Conservation (phyloP, 1,140 invertebrate species). For the Venturia canescens region DNA sequence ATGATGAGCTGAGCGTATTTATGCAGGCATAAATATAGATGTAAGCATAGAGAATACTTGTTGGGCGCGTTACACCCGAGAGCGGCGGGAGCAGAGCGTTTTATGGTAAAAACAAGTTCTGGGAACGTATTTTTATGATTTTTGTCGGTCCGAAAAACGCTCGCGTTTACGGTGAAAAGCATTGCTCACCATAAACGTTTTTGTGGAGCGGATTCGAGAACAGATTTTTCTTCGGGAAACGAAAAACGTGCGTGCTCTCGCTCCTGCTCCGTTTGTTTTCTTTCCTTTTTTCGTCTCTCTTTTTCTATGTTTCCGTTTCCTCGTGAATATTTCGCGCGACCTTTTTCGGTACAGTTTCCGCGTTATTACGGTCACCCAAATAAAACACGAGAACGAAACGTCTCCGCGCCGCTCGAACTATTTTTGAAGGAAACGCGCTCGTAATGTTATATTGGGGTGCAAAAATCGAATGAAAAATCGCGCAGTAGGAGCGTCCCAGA, state of each 20-base stretch:
- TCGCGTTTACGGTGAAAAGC: constrained; percentile 57
- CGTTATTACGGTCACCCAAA: constrained; percentile 74
- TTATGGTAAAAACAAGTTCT: constrained; percentile 67
- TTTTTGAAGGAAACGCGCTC: constrained; percentile 67
- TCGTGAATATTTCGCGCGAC: constrained; percentile 52
- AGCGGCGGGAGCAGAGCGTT: constrained; percentile 17
- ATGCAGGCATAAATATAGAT: no score
- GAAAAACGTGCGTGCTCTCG: not conserved
- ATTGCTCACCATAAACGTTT: constrained; percentile 63
- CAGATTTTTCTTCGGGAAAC: constrained; percentile 25
- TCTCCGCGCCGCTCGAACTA: constrained; percentile 45
- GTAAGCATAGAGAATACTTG: no score
- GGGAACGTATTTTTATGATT: constrained; percentile 68
- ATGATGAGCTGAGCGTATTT: no score
- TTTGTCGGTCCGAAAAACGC: constrained; percentile 49
- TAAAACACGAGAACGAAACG: constrained; percentile 63
- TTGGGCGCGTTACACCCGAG: not conserved
- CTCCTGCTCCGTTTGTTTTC: not conserved
- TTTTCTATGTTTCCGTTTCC: not conserved
- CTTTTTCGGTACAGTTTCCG: constrained; percentile 70
- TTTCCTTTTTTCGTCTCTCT: no score
- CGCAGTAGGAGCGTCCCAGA: not conserved
- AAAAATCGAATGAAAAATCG: constrained; percentile 38
- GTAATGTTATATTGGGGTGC: constrained; percentile 67
- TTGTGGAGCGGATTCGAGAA: constrained; percentile 48